Evolutionary conservation across 2,113 vertebrate species (phyloP), one percentile per base, ranked within the genome.

Genomic region (Microtus montanus): DNA sequence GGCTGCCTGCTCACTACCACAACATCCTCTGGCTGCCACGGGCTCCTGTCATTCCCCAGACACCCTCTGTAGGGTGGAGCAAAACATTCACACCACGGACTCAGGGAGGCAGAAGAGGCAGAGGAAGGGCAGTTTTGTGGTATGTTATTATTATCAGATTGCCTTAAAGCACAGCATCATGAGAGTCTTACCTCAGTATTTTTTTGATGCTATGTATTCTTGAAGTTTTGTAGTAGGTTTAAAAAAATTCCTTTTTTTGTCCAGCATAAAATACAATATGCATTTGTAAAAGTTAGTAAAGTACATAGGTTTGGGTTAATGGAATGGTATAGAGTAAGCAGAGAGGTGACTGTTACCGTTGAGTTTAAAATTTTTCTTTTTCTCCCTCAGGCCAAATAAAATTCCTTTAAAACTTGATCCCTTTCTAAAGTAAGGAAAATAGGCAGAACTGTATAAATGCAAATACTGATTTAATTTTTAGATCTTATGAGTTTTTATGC

Each of bases 391-490:
- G 22, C 24, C 20, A 8, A 30, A 49, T 38, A 75, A 87, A 80
- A 41, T 11, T 10, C 5, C n/a, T 93, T 93, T 84, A 93, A 89
- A 92, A 86, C 0, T 15, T 54, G 13, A 13, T 74, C 26, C 28
- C 71, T 93, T 97, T 96, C 61, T n/a, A 83, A 63, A 54, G 86
- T 83, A 86, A 19, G 12, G 71, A 74, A 96, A 97, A 86, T 74
- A 97, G 79, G 41, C 87, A 94, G 66, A 15, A 91, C 35, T 90
- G 52, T 22, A 8, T 44, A 90, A 79, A 41, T 93, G 86, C 86
- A 93, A 90, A 92, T 91, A 87, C 38, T 83, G 66, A 94, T 73
- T 92, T 92, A 1, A 22, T 87, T 92, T 95, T 91, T 85, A 83
- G 68, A 64, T 88, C 58, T 91, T 90, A 86, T 79, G 49, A 92